phyloP scores from a whole-genome alignment of 1,140 invertebrate genomes.

The Drosophila aff. region DNA sequence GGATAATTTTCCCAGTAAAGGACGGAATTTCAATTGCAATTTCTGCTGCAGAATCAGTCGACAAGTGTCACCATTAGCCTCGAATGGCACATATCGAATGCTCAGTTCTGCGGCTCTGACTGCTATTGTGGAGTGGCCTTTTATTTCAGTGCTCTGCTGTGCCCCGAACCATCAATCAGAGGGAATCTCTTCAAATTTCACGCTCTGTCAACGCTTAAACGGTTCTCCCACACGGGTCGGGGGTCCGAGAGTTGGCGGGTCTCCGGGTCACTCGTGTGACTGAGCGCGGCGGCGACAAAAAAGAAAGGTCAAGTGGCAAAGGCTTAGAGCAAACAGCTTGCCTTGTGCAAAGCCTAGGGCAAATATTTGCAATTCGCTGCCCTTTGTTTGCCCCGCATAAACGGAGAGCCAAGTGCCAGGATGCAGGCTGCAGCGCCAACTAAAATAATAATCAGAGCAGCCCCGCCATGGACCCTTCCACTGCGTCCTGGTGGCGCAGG shows the following conservation, averaged over 20 bases:
- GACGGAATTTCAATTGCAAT: neutral
- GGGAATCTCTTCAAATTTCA: constrained; percentile 49
- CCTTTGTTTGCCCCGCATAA: constrained; percentile 40
- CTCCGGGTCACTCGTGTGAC: constrained; percentile 27
- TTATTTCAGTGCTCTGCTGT: constrained; percentile 38
- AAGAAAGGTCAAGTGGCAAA: constrained; percentile 71
- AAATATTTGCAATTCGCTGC: constrained; percentile 59
- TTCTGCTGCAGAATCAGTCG: constrained; percentile 17
- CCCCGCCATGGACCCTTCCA: neutral
- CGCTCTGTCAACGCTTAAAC: constrained; percentile 46
- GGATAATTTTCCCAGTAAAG: neutral
- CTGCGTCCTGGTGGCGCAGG: constrained; percentile 1
- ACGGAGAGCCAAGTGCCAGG: neutral
- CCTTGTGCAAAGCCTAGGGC: constrained; percentile 16
- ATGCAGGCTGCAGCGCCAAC: constrained; percentile 27
- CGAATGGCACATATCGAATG: constrained; percentile 16
- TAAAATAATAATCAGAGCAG: constrained; percentile 25
- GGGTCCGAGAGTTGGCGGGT: constrained; percentile 8
- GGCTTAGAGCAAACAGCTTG: constrained; percentile 60
- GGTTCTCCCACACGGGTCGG: constrained; percentile 7
- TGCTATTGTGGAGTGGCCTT: constrained; percentile 45
- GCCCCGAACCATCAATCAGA: constrained; percentile 41
- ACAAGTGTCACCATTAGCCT: constrained; percentile 28
- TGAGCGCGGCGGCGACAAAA: constrained; percentile 10
- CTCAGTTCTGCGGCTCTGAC: constrained; percentile 7